Percentiles rank a stretch among this genome's conserved stretches.
phyloP scores from a whole-genome alignment of 2,888 invertebrate genomes.

The Brenthis ino region DNA sequence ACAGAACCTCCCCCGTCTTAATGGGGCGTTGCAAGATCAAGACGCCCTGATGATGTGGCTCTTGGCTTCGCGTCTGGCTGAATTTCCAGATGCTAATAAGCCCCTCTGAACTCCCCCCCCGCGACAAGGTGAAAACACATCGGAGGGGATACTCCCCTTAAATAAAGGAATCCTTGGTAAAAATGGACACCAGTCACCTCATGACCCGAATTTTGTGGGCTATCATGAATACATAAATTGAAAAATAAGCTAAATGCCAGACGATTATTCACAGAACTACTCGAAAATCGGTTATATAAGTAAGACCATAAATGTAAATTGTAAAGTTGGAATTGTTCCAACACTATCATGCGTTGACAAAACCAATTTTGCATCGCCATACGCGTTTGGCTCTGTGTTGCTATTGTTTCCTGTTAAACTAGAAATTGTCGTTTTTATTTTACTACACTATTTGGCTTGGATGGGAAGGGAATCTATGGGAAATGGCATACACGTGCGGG shows the following conservation, averaged over 20 bases:
- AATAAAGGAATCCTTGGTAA: too few relatives aligned
- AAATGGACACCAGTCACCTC: too few relatives aligned
- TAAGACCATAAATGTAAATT: conserved; percentile 25
- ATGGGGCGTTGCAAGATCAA: too few relatives aligned
- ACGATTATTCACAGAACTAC: neutral
- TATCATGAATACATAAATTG: neutral
- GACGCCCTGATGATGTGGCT: too few relatives aligned
- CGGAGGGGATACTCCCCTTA: too few relatives aligned
- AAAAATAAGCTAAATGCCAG: neutral
- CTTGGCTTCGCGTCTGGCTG: too few relatives aligned
- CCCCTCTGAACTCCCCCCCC: too few relatives aligned
- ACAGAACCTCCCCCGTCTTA: too few relatives aligned
- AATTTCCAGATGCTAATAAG: too few relatives aligned
- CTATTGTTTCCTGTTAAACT: conserved; percentile 18
- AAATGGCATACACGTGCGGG: neutral
- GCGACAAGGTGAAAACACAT: too few relatives aligned
- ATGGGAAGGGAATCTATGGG: conserved; percentile 2
- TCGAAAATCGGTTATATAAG: conserved; percentile 10
- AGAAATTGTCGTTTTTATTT: conserved; percentile 12
- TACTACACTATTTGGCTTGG: conserved; percentile 11
- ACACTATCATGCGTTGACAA: conserved; percentile 26
- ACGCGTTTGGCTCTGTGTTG: conserved; percentile 13
- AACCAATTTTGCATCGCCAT: conserved; percentile 23
- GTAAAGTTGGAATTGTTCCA: conserved; percentile 25
- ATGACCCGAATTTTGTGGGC: too few relatives aligned